Base-by-base conservation (phyloP, 1,140 invertebrate genomes). In the Habropoda laboriosa region DNA sequence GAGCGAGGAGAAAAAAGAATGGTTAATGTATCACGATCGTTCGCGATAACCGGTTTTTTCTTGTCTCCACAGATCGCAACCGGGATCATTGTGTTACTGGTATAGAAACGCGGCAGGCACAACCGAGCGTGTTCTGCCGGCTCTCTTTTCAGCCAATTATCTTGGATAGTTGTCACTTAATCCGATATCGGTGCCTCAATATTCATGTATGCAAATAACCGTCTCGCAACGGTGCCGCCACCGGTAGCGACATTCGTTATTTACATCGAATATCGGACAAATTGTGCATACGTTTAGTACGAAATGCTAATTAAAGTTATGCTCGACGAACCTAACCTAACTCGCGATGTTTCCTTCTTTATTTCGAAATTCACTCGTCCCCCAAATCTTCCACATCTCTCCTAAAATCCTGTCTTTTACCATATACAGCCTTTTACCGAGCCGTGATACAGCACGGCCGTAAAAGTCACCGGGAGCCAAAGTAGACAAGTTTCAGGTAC, bases 241-340 rank as follows among this genome's bases (percentile, higher is more conserved):
- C 83, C 80, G 75, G 45, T 66, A 53, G 35, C 74, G 27, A 66
- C 76, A 60, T 86, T 86, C 79, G 79, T 86, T 88, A 87, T 85
- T 83, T 82, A 45, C 75, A 70, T n/a, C 61, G 79, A 86, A 76
- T 79, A 74, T 57, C 60, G 63, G 61, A 82, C 70, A 80, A 80
- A 82, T 81, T 80, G 81, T 60, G 71, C 81, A 73, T 79, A 73
- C 47, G 47, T 72, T 80, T 73, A 51, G 30, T 67, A 32, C n/a
- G 24, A 51, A 47, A 55, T 63, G 57, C 38, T 79, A 73, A 73
- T 73, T 63, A 45, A 64, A 10, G 58, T 55, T 63, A 64, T 10
- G 8, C 13, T 32, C 7, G 24, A 27, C 32, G 6, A 51, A 27
- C 53, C n/a, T n/a, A 51, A 35, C 5, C 1, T 58, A 18, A 24